Evolutionary conservation across 2,797 vertebrate genomes (phyloP), one percentile per base, ranked within the genome.

Genomic region (Microctenopoma stevenorrisi): DNA sequence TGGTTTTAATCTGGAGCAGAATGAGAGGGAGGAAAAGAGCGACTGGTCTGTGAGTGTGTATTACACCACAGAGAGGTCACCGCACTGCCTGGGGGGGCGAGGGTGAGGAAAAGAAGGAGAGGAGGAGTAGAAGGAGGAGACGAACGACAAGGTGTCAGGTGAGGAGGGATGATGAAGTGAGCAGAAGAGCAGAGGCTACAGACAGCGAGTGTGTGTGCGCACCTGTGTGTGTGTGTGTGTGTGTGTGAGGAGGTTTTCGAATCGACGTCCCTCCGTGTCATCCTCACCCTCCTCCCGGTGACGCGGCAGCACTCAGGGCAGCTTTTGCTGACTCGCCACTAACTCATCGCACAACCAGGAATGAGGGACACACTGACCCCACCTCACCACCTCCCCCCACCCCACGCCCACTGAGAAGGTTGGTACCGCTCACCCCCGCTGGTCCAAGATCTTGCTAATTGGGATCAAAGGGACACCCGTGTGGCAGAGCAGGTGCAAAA

Each of bases 21-120:
- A 56, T 6, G 63, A 65, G 54, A 55, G 37, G 64, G 50, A 53
- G 42, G 42, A 43, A 15, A 15, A 64, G 64, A 63, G 71, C 50
- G 70, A 61, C 61, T 9, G 46, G 47, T 56, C 56, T 65, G 72
- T 81, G 80, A 74, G 83, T 74, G 80, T 74, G 83, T 74, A 83
- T 62, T 68, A 78, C 81, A 68, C 56, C 44, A 75, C 76, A 86
- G 87, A 73, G 78, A 88, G 86, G 88, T 89, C 85, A 85, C 43
- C 57, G 50, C 65, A 74, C 46, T 4, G 81, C 81, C 81, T 75
- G 72, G 22, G 73, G 83, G 68, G 55, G 25, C 6, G 30, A n/a
- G 43, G 2, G 10, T 1, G 58, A 42, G 16, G 38, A 30, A 16
- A 43, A 40, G 52, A 33, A 44, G 7, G 13, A 52, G 28, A 30